Base-by-base conservation (phyloP, 2,797 vertebrate genomes). In the Schizopygopsis pylzovi region DNA sequence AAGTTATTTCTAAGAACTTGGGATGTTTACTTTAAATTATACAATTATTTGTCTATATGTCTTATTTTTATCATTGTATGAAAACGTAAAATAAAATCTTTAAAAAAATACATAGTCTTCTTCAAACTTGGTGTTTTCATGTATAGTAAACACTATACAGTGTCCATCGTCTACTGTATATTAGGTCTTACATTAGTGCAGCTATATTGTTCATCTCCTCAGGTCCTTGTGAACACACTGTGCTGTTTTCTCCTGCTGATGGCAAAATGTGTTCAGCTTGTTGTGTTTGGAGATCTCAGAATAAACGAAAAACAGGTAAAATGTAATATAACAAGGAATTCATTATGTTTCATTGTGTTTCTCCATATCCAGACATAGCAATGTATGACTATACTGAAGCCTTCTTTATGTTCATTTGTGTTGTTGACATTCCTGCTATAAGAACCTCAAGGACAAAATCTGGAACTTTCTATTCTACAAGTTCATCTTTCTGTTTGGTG, bases 401-500 rank as follows among this genome's bases (percentile, higher is more conserved):
- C 6, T 16, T 79, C 37, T 77, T 11, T 54, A 4, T 54, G 20
- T 59, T 77, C 1, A 16, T 63, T 63, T 63, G 28, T 37, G n/a
- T 13, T 43, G 11, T 28, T 79, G 39, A 11, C 22, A 28, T 45
- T 79, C 37, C 22, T 63, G 39, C 70, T 52, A 18, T 9, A 90
- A 99, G 98, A 97, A 98, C 88, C 95, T 99, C 61, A 99, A 99
- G 92, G 97, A 98, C 93, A 99, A 98, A 89, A 99, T 98, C 92
- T 98, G 97, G 98, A 99, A 99, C 92, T 99, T 99, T 92, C 97
- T 99, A 89, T 99, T 99, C 95, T 98, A 99, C 95, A 99, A 99
- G 92, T 98, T 99, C 91, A 99, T 99, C 92, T 99, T 99, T 93
- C 98, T 99, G 88, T 99, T 99, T 73, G 98, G 98, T 0, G 98